Evolutionary conservation across 2,888 invertebrate genomes (phyloP), one percentile per base, ranked within the genome.

Genomic region (Crematogaster levior): DNA sequence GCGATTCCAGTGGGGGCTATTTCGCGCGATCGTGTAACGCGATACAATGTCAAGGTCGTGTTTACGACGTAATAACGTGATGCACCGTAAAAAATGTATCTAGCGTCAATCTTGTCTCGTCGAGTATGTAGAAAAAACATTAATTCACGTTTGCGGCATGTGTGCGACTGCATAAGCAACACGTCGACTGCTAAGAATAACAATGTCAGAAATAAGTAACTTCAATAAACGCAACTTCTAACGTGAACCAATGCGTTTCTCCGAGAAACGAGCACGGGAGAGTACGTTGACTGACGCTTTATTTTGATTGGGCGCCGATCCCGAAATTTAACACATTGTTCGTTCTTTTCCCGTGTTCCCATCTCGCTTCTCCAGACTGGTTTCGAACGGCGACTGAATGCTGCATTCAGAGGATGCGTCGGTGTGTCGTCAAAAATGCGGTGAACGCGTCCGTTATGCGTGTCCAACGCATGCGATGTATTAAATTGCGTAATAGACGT

Each of bases 11-110:
- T 18, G 40, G 88, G 87, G 85, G 83, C 18, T n/a, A 27, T 15
- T 66, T n/a, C n/a, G n/a, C 66, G 12, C 61, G 75, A 66, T 72
- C 15, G 48, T 27, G 68, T 74, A 48, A 40, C 48, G 48, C 72
- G 81, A 21, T 77, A n/a, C 88, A 88, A 63, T 86, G 88, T 82
- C 88, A 88, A 84, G 84, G 88, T 70, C 82, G 65, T 34, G 18
- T 85, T 85, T n/a, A n/a, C n/a, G 82, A 86, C 83, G 83, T 60
- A 83, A 84, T 43, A 51, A 48, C 60, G 21, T 4, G 30, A 40
- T 53, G 46, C 43, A 70, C 12, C n/a, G 15, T 15, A 21, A 40
- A 70, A n/a, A 60, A 40, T 12, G 21, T 46, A n/a, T n/a, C n/a
- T n/a, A n/a, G 43, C 18, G 15, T 18, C 21, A 30, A 43, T 3